These are phyloP conservation scores for Ptilonorhynchus violaceus DNA, from an alignment of 2,113 vertebrate genomes.

Conservation along the genomic window DNA sequence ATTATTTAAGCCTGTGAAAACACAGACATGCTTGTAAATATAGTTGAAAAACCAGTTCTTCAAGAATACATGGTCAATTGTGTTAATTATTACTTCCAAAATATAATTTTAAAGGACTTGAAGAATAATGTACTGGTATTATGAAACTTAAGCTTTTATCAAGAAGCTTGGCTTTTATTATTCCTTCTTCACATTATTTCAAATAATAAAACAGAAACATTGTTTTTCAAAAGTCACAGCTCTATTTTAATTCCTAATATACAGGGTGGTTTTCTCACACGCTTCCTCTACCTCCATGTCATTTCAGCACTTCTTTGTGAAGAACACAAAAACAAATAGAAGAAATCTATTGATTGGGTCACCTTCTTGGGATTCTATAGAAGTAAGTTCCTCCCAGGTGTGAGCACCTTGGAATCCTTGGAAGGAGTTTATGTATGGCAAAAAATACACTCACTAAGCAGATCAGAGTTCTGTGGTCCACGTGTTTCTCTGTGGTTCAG, in stretches of 20 bases:
- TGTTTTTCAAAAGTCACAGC: background rate
- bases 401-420: background rate
- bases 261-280: background rate
- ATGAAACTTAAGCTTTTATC: background rate
- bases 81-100: background rate
- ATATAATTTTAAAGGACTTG: background rate
- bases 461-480: background rate
- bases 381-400: background rate
- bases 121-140: background rate
- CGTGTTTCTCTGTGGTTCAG: background rate
- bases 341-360: background rate
- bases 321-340: background rate
- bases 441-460: background rate
- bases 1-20: background rate
- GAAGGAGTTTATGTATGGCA: background rate
- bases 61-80: background rate
- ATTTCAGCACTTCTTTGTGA: background rate
- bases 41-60: background rate
- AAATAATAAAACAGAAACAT: background rate
- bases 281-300: background rate
- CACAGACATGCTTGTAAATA: background rate
- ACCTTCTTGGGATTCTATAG: background rate
- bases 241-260: background rate
- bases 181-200: background rate
- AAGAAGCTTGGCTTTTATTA: background rate